These are phyloP conservation scores for Physocephala rufipes DNA, from an alignment of 2,888 invertebrate genomes.

Conservation along the genomic window DNA sequence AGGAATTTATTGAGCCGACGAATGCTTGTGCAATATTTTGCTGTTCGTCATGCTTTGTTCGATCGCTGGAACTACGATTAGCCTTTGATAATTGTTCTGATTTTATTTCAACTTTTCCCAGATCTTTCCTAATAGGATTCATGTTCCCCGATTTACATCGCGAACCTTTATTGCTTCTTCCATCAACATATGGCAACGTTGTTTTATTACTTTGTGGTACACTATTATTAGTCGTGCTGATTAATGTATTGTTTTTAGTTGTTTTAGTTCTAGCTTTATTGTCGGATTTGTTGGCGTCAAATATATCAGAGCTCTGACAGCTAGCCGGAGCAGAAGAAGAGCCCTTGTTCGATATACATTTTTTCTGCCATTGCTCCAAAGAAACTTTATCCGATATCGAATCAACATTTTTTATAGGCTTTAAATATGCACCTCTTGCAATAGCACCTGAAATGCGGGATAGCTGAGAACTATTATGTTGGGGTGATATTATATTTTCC, in stretches of 20 bases:
- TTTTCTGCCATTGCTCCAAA: slow-evolving; percentile 66
- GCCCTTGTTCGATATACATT: slow-evolving; percentile 59
- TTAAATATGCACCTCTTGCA: slow-evolving; percentile 76
- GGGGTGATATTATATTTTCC: slow-evolving; percentile 73
- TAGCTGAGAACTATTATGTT: slow-evolving; percentile 72
- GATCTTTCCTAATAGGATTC: slow-evolving; percentile 65
- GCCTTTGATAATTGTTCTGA: slow-evolving; percentile 38
- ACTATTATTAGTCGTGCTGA: slow-evolving; percentile 26
- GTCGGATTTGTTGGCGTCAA: slow-evolving; percentile 56
- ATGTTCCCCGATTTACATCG: slow-evolving; percentile 67
- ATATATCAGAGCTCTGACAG: slow-evolving; percentile 47
- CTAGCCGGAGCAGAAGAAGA: slow-evolving; percentile 43
- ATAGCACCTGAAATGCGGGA: slow-evolving; percentile 68
- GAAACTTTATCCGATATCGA: slow-evolving; percentile 63
- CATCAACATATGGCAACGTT: background rate
- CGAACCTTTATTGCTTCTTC: slow-evolving; percentile 66
- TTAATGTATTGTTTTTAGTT: slow-evolving; percentile 30
- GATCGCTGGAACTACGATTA: slow-evolving; percentile 38
- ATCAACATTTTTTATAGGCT: slow-evolving; percentile 58
- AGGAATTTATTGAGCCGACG: slow-evolving; percentile 80
- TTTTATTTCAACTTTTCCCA: slow-evolving; percentile 47
- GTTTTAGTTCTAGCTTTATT: slow-evolving; percentile 50
- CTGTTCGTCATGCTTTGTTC: slow-evolving; percentile 8
- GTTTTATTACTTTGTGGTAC: slow-evolving; percentile 18
- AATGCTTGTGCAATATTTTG: slow-evolving; percentile 66